A percentile compares a stretch with the other conserved stretches of the same genome.
Conservation (phyloP, 92 coral and sea anemone species). For the Hydrozoanthus gracilis region DNA sequence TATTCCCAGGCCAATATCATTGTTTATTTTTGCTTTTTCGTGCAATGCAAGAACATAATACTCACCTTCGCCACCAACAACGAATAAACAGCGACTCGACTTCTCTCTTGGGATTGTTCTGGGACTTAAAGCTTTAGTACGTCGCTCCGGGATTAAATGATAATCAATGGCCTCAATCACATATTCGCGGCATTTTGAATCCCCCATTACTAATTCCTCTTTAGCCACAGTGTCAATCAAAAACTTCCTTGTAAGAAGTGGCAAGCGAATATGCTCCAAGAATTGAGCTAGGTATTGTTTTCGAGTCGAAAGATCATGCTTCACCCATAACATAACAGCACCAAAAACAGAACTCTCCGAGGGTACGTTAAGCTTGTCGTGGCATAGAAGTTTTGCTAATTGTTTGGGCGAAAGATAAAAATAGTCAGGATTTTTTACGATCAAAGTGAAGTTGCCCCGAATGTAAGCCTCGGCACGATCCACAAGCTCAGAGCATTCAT, state of each 20-base stretch:
- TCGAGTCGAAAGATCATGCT: constrained; percentile 73
- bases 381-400: constrained; percentile 71
- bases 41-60: constrained; percentile 2
- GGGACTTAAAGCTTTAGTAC: constrained; percentile 66
- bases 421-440: constrained; percentile 85
- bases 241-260: constrained; percentile 89
- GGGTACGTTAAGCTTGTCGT: constrained; percentile 90
- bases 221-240: constrained; percentile 88
- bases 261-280: constrained; percentile 90
- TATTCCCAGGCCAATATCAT: constrained; percentile 36
- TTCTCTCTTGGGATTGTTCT: constrained; percentile 88
- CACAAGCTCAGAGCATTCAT: constrained; percentile 70
- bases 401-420: constrained; percentile 72
- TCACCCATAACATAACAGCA: constrained; percentile 88
- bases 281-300: constrained; percentile 64
- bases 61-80: constrained; percentile 98
- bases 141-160: constrained; percentile 92
- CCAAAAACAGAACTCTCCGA: constrained; percentile 88
- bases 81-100: constrained; percentile 83
- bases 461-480: constrained; percentile 82
- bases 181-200: constrained; percentile 78
- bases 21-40: not conserved
- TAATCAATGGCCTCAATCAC: constrained; percentile 92
- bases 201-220: constrained; percentile 86
- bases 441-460: constrained; percentile 82